A percentile compares a stretch with the other conserved stretches of the same genome.
Conservation (phyloP, 2,888 invertebrate genomes). For the Anthophora plumipes region DNA sequence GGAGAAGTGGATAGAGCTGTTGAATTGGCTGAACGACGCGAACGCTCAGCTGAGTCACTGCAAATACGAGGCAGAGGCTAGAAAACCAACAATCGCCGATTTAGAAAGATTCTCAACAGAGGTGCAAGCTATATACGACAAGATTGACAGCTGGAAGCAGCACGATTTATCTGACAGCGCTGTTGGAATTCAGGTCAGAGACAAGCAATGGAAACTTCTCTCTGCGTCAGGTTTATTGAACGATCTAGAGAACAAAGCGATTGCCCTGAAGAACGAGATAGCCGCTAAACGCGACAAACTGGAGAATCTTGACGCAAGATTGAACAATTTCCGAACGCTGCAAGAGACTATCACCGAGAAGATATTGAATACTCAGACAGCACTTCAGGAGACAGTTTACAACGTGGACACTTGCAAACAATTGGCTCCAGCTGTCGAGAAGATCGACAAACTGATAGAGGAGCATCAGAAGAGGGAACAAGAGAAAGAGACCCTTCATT, state of each 20-base stretch:
- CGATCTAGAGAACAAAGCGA: slow-evolving; percentile 90
- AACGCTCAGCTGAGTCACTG: slow-evolving; percentile 92
- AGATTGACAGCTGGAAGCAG: slow-evolving; percentile 90
- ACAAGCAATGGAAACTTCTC: slow-evolving; percentile 89
- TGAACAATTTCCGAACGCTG: slow-evolving; percentile 91
- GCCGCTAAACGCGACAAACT: slow-evolving; percentile 89
- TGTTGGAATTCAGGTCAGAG: slow-evolving; percentile 89
- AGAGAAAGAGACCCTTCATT: slow-evolving; percentile 90
- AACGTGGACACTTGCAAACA: slow-evolving; percentile 85
- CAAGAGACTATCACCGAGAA: slow-evolving; percentile 90
- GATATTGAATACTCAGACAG: slow-evolving; percentile 87
- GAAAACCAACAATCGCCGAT: slow-evolving; percentile 90
- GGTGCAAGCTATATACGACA: slow-evolving; percentile 88
- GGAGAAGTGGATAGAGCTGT: slow-evolving; percentile 93
- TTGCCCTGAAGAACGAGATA: slow-evolving; percentile 88
- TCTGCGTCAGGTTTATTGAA: slow-evolving; percentile 90
- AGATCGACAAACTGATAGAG: slow-evolving; percentile 86
- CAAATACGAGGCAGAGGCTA: slow-evolving; percentile 92
- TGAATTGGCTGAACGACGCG: slow-evolving; percentile 93
- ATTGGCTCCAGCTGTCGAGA: slow-evolving; percentile 85
- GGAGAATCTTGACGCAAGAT: slow-evolving; percentile 90
- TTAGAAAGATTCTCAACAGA: slow-evolving; percentile 90
- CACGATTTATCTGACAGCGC: slow-evolving; percentile 89
- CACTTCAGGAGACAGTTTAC: slow-evolving; percentile 87
- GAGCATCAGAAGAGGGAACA: slow-evolving; percentile 87